Evolutionary conservation across 2,888 invertebrate species (phyloP).

Genomic region (Aphidoletes aphidimyza): DNA sequence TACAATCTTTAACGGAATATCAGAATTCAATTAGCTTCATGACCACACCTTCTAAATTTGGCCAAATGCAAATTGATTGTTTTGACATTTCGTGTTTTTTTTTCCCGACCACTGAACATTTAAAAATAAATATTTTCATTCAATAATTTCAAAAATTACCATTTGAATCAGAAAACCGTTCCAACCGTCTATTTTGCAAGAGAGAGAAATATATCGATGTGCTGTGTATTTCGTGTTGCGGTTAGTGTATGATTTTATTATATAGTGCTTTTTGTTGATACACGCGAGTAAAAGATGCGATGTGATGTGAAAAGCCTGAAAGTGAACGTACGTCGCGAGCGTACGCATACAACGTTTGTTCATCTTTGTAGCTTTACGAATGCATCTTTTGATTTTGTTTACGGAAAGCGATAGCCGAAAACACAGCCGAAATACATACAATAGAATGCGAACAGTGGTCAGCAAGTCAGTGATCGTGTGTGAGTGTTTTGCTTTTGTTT

Average conservation of each 20-base stretch:
- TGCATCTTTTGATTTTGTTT: background rate
- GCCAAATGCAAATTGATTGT: background rate
- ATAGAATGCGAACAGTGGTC: background rate
- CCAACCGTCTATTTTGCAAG: no score
- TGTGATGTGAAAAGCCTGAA: background rate
- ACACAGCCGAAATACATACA: background rate
- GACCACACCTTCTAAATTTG: background rate
- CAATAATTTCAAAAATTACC: no score
- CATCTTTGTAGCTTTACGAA: background rate
- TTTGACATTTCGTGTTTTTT: no score
- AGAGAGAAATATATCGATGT: no score
- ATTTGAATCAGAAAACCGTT: no score
- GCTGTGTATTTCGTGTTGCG: no score
- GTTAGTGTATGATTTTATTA: no score
- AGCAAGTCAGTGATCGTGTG: no score
- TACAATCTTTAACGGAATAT: background rate
- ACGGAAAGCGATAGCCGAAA: background rate
- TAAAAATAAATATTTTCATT: no score
- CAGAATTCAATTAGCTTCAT: background rate
- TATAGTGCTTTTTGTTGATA: no score
- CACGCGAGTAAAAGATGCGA: background rate
- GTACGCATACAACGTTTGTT: background rate
- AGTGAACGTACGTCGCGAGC: background rate
- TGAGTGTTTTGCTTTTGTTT: background rate
- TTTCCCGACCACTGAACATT: background rate